Evolutionary conservation across 1,140 invertebrate genomes (phyloP), one percentile per base, ranked within the genome.

Genomic region (Drosophila sucinea): DNA sequence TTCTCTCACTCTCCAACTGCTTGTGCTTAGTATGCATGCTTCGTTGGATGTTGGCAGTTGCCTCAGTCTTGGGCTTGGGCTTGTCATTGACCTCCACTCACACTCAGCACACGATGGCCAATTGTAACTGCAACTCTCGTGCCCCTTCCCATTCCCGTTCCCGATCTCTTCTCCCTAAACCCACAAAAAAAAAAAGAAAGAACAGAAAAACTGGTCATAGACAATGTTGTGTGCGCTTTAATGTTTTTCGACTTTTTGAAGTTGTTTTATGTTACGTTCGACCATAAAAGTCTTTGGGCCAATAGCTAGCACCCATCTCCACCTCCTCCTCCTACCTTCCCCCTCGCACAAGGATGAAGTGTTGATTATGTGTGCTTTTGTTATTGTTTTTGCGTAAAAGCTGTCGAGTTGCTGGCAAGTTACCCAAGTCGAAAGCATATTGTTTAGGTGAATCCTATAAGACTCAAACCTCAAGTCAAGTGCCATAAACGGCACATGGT

Each of bases 21-120:
- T 30, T 27, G 66, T 81, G 82, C 83, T 86, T 86, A 86, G 83
- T 86, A 86, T 86, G 83, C 83, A 83, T 70, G 83, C 82, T 87
- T 86, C 79, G 83, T 87, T 86, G 73, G 67, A 66, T 68, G 54
- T 66, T 64, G 62, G 30, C 44, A 25, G 70, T 62, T 73, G 70
- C 60, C 73, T 72, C 54, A 65, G 78, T 69, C 23, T 8, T 61
- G 77, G 47, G 38, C 77, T 44, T 55, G 54, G 41, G 51, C 79
- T 86, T 87, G 82, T 86, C 82, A 86, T 87, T 86, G 82, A 86
- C 82, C 82, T 87, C 83, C 71, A 74, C 33, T 60, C 60, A 17
- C 35, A 38, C 10, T 69, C 62, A 61, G 30, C 62, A 74, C 47
- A 41, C 74, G 66, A 68, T 55, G 66, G 67, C 63, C 77, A 80